Evolutionary conservation across 2,888 invertebrate species (phyloP), one percentile per base, ranked within the genome.

Genomic region (Iphiclides podalirius): DNA sequence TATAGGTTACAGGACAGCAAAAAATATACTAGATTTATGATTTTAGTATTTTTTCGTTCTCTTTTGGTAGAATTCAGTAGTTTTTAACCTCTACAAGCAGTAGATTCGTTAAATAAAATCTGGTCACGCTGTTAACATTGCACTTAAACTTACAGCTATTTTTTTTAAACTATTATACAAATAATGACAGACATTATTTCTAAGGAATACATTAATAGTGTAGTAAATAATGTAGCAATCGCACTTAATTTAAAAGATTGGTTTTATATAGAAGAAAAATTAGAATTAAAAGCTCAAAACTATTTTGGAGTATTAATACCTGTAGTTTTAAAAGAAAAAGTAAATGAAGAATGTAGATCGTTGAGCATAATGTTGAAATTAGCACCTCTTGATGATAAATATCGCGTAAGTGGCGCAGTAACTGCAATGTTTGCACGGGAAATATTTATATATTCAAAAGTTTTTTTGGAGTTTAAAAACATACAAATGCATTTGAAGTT

Each of bases 271-370:
- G 50, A 61, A 54, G 40, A 62, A 58, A 67, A 64, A 35, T 81
- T 86, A 47, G 65, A 79, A 50, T 64, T 52, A 54, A 70, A 79
- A 15, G 84, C 77, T 1, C 86, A 86, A 59, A 87, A 87, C 55
- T 88, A 82, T 57, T 88, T 88, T 31, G 87, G 85, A 23, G 61
- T 79, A 37, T 62, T 87, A 15, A 58, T 86, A 31, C 86, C 87
- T 4, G 58, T 81, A 35, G 54, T 61, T 35, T 55, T 87, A 54
- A 57, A 53, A 15, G 80, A 75, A 9, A 62, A 58, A 52, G 51
- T 40, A 28, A 33, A 65, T 31, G 60, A 55, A 1, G 55, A 58
- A 20, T 50, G 57, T 28, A 54, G 66, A 28, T 56, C 37, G 44
- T 52, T 78, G n/a, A 52, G 64, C 26, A 44, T 84, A 17, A 73